These are phyloP conservation scores for Phalloptychus januarius DNA, from an alignment of 2,797 vertebrate species.

Conservation along the genomic window DNA sequence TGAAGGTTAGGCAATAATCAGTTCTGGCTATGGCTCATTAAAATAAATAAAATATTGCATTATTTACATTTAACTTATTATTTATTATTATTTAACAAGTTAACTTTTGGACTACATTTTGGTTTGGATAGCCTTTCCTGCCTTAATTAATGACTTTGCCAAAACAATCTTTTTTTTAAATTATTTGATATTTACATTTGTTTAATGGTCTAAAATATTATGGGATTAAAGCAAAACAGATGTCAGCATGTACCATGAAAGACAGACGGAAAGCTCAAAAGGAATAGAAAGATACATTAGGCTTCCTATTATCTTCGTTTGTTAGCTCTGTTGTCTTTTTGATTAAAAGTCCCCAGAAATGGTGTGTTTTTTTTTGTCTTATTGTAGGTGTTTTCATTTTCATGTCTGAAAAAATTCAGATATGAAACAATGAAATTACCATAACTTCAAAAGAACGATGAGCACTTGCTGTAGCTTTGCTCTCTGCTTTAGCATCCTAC, in stretches of 20 bases:
- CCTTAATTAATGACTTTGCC: not conserved
- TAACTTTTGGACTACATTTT: too few relatives aligned
- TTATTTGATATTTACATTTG: not conserved
- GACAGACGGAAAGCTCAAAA: not conserved
- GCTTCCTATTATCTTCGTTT: not conserved
- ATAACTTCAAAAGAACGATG: not conserved
- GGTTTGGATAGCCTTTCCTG: not conserved
- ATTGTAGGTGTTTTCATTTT: not conserved
- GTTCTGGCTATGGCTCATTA: not conserved
- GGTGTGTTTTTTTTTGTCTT: not conserved
- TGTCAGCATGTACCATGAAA: not conserved
- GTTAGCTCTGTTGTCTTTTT: not conserved
- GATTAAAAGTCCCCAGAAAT: not conserved
- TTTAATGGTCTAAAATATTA: not conserved
- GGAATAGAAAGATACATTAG: not conserved
- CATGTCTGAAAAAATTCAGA: not conserved
- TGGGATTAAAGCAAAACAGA: not conserved
- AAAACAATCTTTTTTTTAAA: not conserved
- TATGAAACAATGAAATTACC: not conserved
- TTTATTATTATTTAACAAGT: not conserved
- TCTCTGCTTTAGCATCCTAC: not conserved
- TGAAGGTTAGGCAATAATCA: not conserved
- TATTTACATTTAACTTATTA: not conserved
- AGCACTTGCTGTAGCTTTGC: not conserved
- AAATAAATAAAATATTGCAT: not conserved